A percentile compares a stretch with the other conserved stretches of the same genome.
Conservation (phyloP, 2,888 invertebrate genomes). For the Drosophila borealis region DNA sequence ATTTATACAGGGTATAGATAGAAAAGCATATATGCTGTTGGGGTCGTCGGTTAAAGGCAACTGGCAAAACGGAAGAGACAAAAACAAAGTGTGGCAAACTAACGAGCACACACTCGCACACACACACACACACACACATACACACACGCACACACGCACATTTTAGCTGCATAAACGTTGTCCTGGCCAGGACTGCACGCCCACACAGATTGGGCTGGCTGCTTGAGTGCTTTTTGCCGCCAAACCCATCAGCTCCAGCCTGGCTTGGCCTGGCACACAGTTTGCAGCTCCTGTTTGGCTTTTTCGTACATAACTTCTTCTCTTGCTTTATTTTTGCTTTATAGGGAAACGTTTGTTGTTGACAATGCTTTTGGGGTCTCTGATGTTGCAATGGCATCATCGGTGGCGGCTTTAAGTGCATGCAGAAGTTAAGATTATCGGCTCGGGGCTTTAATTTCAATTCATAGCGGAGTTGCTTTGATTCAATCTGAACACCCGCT, state of each 20-base stretch:
- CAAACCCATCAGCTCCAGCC: constrained; percentile 5
- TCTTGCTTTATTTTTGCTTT: not conserved
- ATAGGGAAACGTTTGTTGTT: constrained; percentile 17
- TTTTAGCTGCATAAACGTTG: constrained; percentile 27
- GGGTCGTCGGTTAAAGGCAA: constrained; percentile 8
- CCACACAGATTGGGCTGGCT: constrained; percentile 31
- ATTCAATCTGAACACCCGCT: constrained; percentile 41
- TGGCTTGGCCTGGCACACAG: constrained; percentile 11
- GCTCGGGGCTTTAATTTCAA: constrained; percentile 13
- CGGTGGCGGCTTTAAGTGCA: constrained; percentile 9
- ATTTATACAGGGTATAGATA: constrained; percentile 1
- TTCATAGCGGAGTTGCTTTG: constrained; percentile 23
- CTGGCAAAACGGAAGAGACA: constrained; percentile 9
- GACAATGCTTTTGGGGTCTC: constrained; percentile 22
- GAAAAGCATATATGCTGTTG: not conserved
- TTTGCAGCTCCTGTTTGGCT: constrained; percentile 22
- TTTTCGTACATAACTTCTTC: not conserved
- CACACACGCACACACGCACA: constrained; percentile 1
- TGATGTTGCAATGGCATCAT: not conserved
- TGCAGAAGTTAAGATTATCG: constrained; percentile 21
- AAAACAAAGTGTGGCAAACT: constrained; percentile 27
- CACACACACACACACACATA: not conserved
- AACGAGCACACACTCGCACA: constrained; percentile 18
- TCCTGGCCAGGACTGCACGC: constrained; percentile 29
- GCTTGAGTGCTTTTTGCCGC: constrained; percentile 30